A percentile compares a stretch with the other conserved stretches of the same genome.
Evolutionary conservation across 2,888 invertebrate genomes (phyloP).

Genomic region (Prionchulus punctatus): DNA sequence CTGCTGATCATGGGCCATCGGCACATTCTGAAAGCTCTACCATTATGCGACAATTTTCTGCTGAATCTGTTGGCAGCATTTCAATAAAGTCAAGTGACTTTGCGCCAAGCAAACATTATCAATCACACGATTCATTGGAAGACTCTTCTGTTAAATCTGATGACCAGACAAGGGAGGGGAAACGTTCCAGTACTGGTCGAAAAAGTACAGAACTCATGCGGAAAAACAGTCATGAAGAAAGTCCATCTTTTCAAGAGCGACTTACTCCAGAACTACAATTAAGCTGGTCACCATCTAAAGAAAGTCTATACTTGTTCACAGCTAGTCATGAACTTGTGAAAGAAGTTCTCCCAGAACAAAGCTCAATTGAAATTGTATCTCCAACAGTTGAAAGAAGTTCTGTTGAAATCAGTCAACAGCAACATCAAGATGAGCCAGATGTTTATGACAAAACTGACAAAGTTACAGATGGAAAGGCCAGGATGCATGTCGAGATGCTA

Average conservation of each 20-base stretch:
- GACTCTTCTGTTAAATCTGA: slow-evolving; percentile 5
- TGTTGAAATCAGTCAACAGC: not conserved
- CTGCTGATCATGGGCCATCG: too few relatives aligned
- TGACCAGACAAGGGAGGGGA: not conserved
- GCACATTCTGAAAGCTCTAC: too few relatives aligned
- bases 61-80: not conserved
- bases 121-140: slow-evolving; percentile 6
- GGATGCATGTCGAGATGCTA: too few relatives aligned
- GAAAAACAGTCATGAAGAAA: slow-evolving; percentile 11
- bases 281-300: slow-evolving; percentile 7
- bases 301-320: not conserved
- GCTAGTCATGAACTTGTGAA: not conserved
- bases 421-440: not conserved
- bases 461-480: not conserved
- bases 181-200: slow-evolving; percentile 8
- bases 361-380: not conserved
- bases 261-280: slow-evolving; percentile 12
- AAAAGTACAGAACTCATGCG: slow-evolving; percentile 7
- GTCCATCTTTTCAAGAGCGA: slow-evolving; percentile 7
- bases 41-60: not conserved
- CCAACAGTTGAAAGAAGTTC: not conserved
- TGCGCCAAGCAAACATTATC: not conserved
- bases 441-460: not conserved
- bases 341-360: not conserved
- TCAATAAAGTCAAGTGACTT: not conserved